Percentiles rank a stretch among this genome's conserved stretches.
Conservation (phyloP, 1,140 invertebrate species). For the Elysia chlorotica region DNA sequence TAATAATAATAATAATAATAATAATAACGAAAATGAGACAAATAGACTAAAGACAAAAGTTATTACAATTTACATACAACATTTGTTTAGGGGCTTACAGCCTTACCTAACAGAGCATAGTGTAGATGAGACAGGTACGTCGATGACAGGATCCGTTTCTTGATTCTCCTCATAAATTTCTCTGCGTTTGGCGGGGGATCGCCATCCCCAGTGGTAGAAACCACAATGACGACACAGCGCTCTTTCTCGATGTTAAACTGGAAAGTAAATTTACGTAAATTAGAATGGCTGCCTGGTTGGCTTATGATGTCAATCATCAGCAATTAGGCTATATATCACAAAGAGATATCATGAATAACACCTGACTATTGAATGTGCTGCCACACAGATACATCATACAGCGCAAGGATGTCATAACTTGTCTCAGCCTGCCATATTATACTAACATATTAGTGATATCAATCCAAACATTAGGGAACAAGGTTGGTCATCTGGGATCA, state of each 20-base stretch:
- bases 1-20: too few relatives aligned
- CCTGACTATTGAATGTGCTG: background rate
- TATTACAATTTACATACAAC: too few relatives aligned
- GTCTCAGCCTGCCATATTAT: background rate
- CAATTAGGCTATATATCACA: background rate
- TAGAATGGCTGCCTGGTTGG: background rate
- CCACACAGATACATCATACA: background rate
- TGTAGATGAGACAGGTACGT: slow-evolving; percentile 58
- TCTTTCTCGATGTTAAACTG: slow-evolving; percentile 59
- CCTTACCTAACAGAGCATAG: slow-evolving; percentile 64
- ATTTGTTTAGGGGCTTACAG: too few relatives aligned
- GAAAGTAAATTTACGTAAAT: slow-evolving; percentile 1
- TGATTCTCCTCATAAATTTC: slow-evolving; percentile 64
- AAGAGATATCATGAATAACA: background rate
- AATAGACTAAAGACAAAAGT: too few relatives aligned
- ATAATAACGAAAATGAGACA: too few relatives aligned
- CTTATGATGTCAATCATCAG: background rate
- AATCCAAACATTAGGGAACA: too few relatives aligned
- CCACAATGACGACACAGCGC: slow-evolving; percentile 59
- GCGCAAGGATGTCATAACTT: background rate
- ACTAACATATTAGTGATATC: background rate
- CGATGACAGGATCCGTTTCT: slow-evolving; percentile 53
- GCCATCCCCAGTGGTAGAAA: slow-evolving; percentile 67
- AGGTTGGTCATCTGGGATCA: too few relatives aligned
- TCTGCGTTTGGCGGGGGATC: slow-evolving; percentile 67